Conservation (phyloP, 2,113 vertebrate genomes). For the Colistium nudipinnis region DNA sequence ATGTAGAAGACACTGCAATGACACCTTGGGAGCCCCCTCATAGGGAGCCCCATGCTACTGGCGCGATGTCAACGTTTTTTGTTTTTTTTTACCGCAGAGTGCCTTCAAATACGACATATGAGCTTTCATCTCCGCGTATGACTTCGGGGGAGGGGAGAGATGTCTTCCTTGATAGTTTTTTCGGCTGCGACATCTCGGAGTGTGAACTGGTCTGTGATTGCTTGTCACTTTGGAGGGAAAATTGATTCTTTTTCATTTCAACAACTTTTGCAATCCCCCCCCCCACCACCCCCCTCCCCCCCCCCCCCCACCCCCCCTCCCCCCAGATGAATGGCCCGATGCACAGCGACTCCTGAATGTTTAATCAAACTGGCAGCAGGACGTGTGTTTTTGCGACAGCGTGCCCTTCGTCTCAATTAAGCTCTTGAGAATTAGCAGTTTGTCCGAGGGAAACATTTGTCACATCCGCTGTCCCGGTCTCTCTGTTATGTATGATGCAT, state of each 20-base stretch:
- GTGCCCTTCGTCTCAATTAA: slow-evolving; percentile 35
- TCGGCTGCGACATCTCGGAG: slow-evolving; percentile 14
- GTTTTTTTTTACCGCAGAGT: too few relatives aligned
- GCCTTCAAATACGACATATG: too few relatives aligned
- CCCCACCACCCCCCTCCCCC: background rate
- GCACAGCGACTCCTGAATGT: slow-evolving; percentile 28
- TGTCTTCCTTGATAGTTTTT: slow-evolving; percentile 21
- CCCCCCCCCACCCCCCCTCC: slow-evolving; percentile 13
- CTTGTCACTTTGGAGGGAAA: slow-evolving; percentile 41
- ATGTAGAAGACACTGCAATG: too few relatives aligned
- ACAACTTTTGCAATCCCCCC: slow-evolving; percentile 21
- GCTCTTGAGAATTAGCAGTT: slow-evolving; percentile 25
- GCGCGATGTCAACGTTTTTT: too few relatives aligned
- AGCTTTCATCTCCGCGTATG: slow-evolving; percentile 7
- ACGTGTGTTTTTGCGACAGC: slow-evolving; percentile 17
- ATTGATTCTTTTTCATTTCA: slow-evolving; percentile 40
- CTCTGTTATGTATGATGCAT: slow-evolving; percentile 29
- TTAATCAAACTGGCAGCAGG: slow-evolving; percentile 54
- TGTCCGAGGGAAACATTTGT: slow-evolving; percentile 47
- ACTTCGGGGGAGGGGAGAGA: slow-evolving; percentile 14
- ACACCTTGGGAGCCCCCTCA: too few relatives aligned
- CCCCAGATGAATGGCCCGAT: slow-evolving; percentile 21
- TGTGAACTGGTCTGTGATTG: slow-evolving; percentile 30
- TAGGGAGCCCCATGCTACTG: too few relatives aligned
- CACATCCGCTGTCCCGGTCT: slow-evolving; percentile 34